These are phyloP conservation scores for Dioctria rufipes DNA, from an alignment of 2,888 invertebrate genomes.

Conservation along the genomic window DNA sequence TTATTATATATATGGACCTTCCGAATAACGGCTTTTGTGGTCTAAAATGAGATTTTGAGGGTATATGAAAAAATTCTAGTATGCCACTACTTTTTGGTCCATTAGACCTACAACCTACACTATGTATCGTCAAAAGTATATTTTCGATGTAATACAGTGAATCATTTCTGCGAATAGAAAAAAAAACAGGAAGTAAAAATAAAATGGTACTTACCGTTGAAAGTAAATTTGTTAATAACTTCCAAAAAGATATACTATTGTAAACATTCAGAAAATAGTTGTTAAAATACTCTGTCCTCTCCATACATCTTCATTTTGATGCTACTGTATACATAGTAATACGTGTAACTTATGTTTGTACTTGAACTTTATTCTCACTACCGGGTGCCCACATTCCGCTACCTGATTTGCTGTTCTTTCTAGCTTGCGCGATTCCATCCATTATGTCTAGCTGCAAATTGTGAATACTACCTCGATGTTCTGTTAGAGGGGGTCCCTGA, in stretches of 20 bases:
- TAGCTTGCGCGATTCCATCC: constrained; percentile 88
- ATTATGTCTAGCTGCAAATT: constrained; percentile 89
- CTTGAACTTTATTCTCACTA: constrained; percentile 69
- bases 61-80: too few relatives aligned
- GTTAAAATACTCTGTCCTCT: constrained; percentile 5
- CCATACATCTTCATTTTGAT: neutral
- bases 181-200: too few relatives aligned
- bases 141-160: too few relatives aligned
- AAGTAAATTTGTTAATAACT: constrained; percentile 42
- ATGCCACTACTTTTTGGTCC: too few relatives aligned
- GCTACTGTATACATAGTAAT: constrained; percentile 23
- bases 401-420: constrained; percentile 74
- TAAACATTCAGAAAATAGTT: constrained; percentile 45
- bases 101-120: too few relatives aligned
- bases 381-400: constrained; percentile 79
- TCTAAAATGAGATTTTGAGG: too few relatives aligned
- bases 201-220: constrained; percentile 14
- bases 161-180: too few relatives aligned
- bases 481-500: constrained; percentile 81
- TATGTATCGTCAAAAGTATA: too few relatives aligned
- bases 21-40: too few relatives aligned
- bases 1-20: too few relatives aligned
- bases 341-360: constrained; percentile 67
- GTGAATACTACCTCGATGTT: constrained; percentile 82
- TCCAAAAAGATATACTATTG: constrained; percentile 36